Conservation (phyloP, 2,888 invertebrate genomes). For the Thymelicus sylvestris region DNA sequence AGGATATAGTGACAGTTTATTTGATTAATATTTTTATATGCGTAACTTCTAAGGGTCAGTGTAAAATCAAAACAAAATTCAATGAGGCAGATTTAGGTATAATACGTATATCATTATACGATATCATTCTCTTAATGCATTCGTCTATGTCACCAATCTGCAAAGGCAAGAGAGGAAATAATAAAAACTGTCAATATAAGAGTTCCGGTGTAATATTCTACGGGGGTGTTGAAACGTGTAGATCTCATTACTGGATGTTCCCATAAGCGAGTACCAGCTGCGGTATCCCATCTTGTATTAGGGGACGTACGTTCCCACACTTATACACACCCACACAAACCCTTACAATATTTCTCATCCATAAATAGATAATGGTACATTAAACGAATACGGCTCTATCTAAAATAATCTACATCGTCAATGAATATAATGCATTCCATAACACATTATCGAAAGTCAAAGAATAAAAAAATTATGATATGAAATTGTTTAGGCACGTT, state of each 20-base stretch:
- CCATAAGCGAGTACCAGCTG: constrained; percentile 30
- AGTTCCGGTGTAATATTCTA: constrained; percentile 18
- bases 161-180: not conserved
- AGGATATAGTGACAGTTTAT: no score
- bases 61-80: no score
- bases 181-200: constrained; percentile 9
- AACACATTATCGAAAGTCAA: no score
- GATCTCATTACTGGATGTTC: constrained; percentile 22
- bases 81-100: no score
- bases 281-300: constrained; percentile 24
- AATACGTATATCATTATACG: no score
- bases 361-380: not conserved
- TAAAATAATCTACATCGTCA: not conserved
- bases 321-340: not conserved
- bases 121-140: no score
- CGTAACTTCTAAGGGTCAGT: no score
- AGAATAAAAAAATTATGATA: no score
- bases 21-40: no score
- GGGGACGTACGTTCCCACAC: constrained; percentile 33
- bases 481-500: no score
- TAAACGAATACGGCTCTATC: not conserved
- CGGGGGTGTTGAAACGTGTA: constrained; percentile 18
- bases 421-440: not conserved
- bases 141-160: no score
- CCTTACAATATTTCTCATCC: not conserved